Evolutionary conservation across 2,797 vertebrate genomes (phyloP).

Genomic region (Syngnathus rostellatus): DNA sequence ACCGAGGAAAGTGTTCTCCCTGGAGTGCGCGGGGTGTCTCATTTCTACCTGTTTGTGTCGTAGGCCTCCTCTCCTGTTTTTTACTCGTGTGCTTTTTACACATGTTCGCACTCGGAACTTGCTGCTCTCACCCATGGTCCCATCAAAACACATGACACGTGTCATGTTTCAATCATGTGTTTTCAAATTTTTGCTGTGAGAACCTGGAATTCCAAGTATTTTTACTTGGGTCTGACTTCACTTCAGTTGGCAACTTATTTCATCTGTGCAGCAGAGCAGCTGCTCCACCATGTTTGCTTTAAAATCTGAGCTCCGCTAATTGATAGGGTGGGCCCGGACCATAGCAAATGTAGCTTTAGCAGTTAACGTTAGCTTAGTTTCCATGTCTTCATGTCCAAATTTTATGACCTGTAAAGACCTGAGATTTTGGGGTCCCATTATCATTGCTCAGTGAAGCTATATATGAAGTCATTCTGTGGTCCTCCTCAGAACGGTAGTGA

Average conservation of each 20-base stretch:
- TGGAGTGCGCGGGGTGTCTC: conserved; percentile 20
- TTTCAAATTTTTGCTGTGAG: not conserved
- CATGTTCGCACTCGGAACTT: conserved; percentile 55
- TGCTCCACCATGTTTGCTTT: no score
- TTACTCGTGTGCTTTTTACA: conserved; percentile 42
- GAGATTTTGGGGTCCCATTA: not conserved
- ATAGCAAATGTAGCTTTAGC: not conserved
- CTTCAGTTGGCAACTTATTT: no score
- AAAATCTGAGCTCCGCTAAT: no score
- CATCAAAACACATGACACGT: not conserved
- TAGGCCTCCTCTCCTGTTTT: conserved; percentile 25
- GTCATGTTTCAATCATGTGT: not conserved
- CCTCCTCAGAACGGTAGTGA: conserved; percentile 80
- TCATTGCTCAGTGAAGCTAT: not conserved
- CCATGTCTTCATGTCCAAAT: not conserved
- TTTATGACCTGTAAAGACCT: not conserved
- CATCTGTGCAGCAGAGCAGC: no score
- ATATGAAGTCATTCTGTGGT: conserved; percentile 20
- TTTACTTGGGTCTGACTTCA: no score
- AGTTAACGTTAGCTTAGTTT: not conserved
- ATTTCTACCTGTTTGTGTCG: conserved; percentile 35
- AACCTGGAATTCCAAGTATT: no score
- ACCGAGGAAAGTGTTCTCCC: conserved; percentile 43
- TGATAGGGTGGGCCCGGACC: no score
- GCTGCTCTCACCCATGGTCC: conserved; percentile 17